Conservation (phyloP, 2,797 vertebrate genomes). For the Lepilemur ruficaudatus region DNA sequence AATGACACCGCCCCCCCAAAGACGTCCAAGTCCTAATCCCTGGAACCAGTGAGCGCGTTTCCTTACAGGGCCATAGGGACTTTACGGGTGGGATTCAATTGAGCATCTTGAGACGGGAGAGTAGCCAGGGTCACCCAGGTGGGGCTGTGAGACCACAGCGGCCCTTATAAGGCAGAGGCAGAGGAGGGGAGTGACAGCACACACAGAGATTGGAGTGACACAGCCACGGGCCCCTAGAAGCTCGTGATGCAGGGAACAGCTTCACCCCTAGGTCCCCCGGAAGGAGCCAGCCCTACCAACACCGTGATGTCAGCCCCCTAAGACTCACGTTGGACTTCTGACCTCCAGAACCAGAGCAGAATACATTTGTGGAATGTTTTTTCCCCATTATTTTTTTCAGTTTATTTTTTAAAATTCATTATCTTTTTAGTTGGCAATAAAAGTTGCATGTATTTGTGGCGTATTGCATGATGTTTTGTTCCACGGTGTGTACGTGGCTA, state of each 20-base stretch:
- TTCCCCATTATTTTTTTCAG: not conserved
- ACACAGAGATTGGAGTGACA: not conserved
- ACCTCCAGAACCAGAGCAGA: not conserved
- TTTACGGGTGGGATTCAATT: not conserved
- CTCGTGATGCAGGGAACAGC: too few relatives aligned
- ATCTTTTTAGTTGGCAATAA: not conserved
- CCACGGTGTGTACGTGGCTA: not conserved
- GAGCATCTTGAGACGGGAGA: not conserved
- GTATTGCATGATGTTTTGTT: not conserved
- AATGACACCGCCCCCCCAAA: too few relatives aligned
- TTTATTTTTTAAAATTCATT: not conserved
- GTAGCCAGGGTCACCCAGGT: not conserved
- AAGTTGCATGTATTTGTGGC: not conserved
- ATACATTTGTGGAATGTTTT: not conserved
- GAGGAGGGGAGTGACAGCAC: not conserved
- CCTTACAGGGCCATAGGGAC: too few relatives aligned
- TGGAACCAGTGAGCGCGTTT: not conserved
- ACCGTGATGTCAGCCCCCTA: not conserved
- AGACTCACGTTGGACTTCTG: not conserved
- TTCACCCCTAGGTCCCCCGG: not conserved
- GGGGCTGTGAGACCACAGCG: too few relatives aligned
- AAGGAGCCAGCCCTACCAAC: too few relatives aligned
- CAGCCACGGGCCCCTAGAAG: accelerated
- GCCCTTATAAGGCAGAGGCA: not conserved
- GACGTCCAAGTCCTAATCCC: too few relatives aligned